phyloP scores from a whole-genome alignment of 1,140 invertebrate genomes.

The Helicoverpa zea region DNA sequence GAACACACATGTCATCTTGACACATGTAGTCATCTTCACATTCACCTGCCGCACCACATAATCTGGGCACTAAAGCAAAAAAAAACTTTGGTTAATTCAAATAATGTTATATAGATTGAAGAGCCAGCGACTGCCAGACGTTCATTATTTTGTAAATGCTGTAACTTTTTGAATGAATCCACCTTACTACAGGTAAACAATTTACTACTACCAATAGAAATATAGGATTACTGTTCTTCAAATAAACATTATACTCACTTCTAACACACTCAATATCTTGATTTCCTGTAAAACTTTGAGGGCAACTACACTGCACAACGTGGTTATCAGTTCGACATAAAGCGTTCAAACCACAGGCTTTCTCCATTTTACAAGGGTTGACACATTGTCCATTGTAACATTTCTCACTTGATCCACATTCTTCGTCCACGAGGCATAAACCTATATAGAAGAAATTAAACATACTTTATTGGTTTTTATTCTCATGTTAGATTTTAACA shows the following conservation, averaged over 20 bases:
- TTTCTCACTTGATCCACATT: constrained; percentile 92
- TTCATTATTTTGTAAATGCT: too few relatives aligned
- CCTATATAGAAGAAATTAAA: constrained; percentile 84
- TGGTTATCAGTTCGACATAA: constrained; percentile 92
- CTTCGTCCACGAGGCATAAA: constrained; percentile 92
- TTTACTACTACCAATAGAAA: too few relatives aligned
- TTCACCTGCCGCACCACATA: constrained; percentile 90
- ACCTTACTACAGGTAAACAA: too few relatives aligned
- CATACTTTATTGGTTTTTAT: too few relatives aligned
- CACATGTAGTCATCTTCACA: constrained; percentile 91
- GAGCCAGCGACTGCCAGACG: too few relatives aligned
- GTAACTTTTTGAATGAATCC: too few relatives aligned
- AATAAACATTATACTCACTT: constrained; percentile 87
- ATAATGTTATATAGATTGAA: too few relatives aligned
- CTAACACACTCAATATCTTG: constrained; percentile 94
- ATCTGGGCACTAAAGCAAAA: constrained; percentile 89
- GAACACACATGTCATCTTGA: constrained; percentile 92
- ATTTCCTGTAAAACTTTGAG: constrained; percentile 95
- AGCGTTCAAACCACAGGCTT: constrained; percentile 96
- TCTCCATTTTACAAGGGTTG: constrained; percentile 92
- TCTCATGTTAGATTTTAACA: background rate
- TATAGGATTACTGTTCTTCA: background rate
- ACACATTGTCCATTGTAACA: constrained; percentile 94
- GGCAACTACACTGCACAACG: constrained; percentile 93
- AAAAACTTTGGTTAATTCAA: background rate